Base-by-base conservation (phyloP, 2,113 vertebrate species). In the Muscicapa adusta region DNA sequence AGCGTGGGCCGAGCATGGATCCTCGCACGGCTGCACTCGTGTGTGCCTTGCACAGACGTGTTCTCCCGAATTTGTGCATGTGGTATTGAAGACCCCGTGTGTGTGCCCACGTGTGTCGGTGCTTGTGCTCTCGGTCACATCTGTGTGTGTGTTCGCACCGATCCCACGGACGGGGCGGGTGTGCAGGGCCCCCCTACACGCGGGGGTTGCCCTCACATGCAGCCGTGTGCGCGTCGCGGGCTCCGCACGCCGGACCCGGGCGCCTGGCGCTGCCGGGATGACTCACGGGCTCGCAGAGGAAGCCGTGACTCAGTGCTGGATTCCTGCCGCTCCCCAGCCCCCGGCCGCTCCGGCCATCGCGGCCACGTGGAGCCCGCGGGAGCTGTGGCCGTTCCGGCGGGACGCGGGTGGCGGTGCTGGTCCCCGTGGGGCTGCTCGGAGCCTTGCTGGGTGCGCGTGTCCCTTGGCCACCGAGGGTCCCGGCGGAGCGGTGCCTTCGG, bases 261-360 rank as follows among this genome's bases (percentile, higher is more conserved):
- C 53, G 15, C 61, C 89, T 20, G 33, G 43, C 28, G 42, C 66
- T 45, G 78, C 82, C 4, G 66, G 53, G 45, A 3, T 97, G 96
- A 97, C 74, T 95, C 96, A 96, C 31, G 56, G 79, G 77, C 77
- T 67, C 43, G 14, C 84, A 78, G 92, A 85, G 89, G 85, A 93
- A 89, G 91, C 63, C 1, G 84, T 96, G 96, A 97, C 91, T 97
- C 96, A 97, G 87, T 25, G 54, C 81, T 80, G 94, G 96, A 94
- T 66, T 85, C 83, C 94, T 91, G 86, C 93, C 61, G 36, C 88
- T 77, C 88, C 65, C 71, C 82, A 47, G 28, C 70, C 78, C 90
- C 51, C 25, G 58, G 42, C 45, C 53, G 60, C 68, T 66, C 79
- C 28, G 45, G 76, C 91, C 91, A 60, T 17, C 36, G 29, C 5